A percentile compares a stretch with the other conserved stretches of the same genome.
Evolutionary conservation across 2,797 vertebrate species (phyloP).

Genomic region (Gymnocypris eckloni): DNA sequence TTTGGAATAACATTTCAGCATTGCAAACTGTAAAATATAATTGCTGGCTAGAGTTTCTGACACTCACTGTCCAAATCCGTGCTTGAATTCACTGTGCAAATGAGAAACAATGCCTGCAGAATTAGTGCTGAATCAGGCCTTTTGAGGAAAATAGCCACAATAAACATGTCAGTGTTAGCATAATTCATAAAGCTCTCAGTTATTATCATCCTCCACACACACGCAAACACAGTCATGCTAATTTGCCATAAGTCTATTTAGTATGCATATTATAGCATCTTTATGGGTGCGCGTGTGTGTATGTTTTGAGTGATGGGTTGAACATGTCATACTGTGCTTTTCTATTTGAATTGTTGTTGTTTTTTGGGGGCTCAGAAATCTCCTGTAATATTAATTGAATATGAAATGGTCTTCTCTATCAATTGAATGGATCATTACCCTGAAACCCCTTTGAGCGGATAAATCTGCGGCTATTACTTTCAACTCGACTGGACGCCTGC

Average conservation of each 20-base stretch:
- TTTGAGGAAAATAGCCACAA: slow-evolving; percentile 29
- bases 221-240: slow-evolving; percentile 37
- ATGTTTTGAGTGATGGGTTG: background rate
- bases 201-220: slow-evolving; percentile 31
- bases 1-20: slow-evolving; percentile 3
- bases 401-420: slow-evolving; percentile 8
- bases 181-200: slow-evolving; percentile 30
- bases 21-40: slow-evolving; percentile 26
- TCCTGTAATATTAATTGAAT: slow-evolving; percentile 3
- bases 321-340: background rate
- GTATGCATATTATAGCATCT: slow-evolving; percentile 23
- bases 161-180: slow-evolving; percentile 39
- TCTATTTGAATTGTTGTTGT: background rate
- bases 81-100: slow-evolving; percentile 26
- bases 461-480: slow-evolving; percentile 28
- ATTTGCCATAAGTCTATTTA: slow-evolving; percentile 41
- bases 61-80: slow-evolving; percentile 27
- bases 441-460: background rate
- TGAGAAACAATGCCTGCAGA: slow-evolving; percentile 22
- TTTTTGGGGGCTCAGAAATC: background rate
- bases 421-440: slow-evolving; percentile 22
- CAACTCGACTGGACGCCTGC: slow-evolving; percentile 1
- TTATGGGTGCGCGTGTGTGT: background rate
- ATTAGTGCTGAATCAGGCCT: slow-evolving; percentile 39
- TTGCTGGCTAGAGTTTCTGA: slow-evolving; percentile 34